These are phyloP conservation scores for Aquatica leii DNA, from an alignment of 2,888 invertebrate species.

Conservation along the genomic window DNA sequence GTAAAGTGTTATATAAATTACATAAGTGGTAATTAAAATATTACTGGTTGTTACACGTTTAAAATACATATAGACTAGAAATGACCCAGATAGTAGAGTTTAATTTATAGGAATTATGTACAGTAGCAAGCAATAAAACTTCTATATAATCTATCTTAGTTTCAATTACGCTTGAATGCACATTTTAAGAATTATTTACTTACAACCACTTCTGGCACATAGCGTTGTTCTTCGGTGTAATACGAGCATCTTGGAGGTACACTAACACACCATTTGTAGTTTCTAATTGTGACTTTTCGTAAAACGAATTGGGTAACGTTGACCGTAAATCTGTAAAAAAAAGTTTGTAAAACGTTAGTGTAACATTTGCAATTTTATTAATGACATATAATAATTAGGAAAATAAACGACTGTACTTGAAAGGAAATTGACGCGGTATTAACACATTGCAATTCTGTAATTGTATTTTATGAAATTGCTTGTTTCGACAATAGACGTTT, in stretches of 20 bases:
- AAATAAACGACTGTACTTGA: not conserved
- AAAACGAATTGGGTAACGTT: constrained; percentile 73
- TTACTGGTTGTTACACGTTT: too few relatives aligned
- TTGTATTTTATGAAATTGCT: too few relatives aligned
- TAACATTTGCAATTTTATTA: not conserved
- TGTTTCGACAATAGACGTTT: too few relatives aligned
- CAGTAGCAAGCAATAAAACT: not conserved
- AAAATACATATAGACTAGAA: too few relatives aligned
- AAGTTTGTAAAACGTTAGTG: constrained; percentile 13
- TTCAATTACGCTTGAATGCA: too few relatives aligned
- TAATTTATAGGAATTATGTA: too few relatives aligned
- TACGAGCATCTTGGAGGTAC: constrained; percentile 83
- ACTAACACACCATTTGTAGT: constrained; percentile 80
- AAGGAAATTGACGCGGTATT: not conserved
- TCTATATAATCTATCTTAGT: not conserved
- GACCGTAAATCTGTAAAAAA: constrained; percentile 69
- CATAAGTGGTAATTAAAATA: too few relatives aligned
- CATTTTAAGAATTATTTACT: too few relatives aligned
- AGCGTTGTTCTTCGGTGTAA: constrained; percentile 74
- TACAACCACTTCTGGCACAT: constrained; percentile 76
- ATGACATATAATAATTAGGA: too few relatives aligned
- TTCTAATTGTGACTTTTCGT: constrained; percentile 64
- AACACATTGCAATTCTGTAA: too few relatives aligned
- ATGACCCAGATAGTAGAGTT: too few relatives aligned
- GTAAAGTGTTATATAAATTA: too few relatives aligned